These are phyloP conservation scores for Brachionus plicatilis DNA, from an alignment of 1,140 invertebrate genomes.

Conservation along the genomic window DNA sequence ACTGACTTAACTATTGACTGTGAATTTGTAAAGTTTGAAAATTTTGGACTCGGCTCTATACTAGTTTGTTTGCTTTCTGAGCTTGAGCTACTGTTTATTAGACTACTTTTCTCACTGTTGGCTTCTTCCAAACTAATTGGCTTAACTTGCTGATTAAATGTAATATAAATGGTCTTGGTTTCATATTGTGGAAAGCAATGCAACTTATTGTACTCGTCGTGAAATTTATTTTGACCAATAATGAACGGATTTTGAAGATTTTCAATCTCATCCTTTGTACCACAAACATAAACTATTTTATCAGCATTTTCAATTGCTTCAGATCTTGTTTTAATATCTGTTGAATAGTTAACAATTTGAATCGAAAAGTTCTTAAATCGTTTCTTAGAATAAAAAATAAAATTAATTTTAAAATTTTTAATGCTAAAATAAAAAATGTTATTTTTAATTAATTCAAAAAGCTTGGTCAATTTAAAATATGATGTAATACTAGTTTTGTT, in stretches of 20 bases:
- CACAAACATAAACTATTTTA: slow-evolving; percentile 12
- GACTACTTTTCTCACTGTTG: background rate
- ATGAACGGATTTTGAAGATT: background rate
- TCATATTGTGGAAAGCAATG: slow-evolving; percentile 2
- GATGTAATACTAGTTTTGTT: no score
- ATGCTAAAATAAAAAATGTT: background rate
- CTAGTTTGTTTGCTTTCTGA: background rate
- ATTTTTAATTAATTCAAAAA: background rate
- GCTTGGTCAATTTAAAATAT: no score
- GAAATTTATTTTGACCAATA: slow-evolving; percentile 1
- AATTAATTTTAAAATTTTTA: background rate
- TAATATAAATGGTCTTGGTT: background rate
- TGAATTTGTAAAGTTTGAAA: background rate
- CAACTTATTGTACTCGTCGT: slow-evolving; percentile 21
- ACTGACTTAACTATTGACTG: background rate
- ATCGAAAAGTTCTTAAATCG: background rate
- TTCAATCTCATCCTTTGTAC: background rate
- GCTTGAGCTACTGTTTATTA: background rate
- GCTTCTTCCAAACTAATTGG: background rate
- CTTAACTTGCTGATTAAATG: background rate
- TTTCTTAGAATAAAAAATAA: background rate
- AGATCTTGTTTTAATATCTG: background rate
- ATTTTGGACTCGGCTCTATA: background rate
- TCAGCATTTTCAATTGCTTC: background rate
- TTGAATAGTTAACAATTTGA: background rate